A percentile compares a stretch with the other conserved stretches of the same genome.
Evolutionary conservation across 2,888 invertebrate genomes (phyloP).

Genomic region (Pinctada fucata): DNA sequence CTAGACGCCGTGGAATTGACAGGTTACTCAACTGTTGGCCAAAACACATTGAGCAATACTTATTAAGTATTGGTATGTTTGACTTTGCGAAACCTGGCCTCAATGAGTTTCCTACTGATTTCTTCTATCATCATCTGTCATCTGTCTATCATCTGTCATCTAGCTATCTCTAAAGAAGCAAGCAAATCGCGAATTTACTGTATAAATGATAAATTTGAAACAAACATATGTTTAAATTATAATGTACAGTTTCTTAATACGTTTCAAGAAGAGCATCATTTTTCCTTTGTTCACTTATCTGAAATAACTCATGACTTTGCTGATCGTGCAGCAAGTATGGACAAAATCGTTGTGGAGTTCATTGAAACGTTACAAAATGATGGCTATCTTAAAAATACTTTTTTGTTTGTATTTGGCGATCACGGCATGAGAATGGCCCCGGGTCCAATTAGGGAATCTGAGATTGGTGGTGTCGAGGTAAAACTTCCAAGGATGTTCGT

Average conservation of each 20-base stretch:
- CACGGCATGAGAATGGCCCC: constrained; percentile 29
- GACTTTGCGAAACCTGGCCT: constrained; percentile 89
- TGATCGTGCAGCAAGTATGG: constrained; percentile 16
- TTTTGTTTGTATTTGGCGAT: constrained; percentile 35
- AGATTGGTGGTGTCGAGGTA: constrained; percentile 28
- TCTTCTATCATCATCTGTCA: constrained; percentile 85
- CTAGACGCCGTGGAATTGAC: constrained; percentile 86
- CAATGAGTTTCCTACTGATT: constrained; percentile 86
- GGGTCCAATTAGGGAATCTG: constrained; percentile 19
- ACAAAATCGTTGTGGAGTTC: constrained; percentile 11
- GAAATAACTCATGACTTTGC: constrained; percentile 25
- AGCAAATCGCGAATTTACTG: constrained; percentile 77
- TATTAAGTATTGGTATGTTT: constrained; percentile 89
- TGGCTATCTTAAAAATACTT: constrained; percentile 17
- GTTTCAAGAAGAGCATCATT: constrained; percentile 17
- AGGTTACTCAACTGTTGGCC: constrained; percentile 95
- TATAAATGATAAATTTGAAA: constrained; percentile 77
- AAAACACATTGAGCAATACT: constrained; percentile 95
- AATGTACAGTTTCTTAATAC: constrained; percentile 20
- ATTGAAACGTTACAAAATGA: neutral
- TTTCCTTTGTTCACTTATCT: constrained; percentile 22
- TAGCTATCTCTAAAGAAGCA: constrained; percentile 78
- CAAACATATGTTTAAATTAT: constrained; percentile 24
- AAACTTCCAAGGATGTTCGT: constrained; percentile 25
- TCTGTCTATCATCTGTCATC: too few species aligned